These are phyloP conservation scores for Dryomyza anilis DNA, from an alignment of 2,888 invertebrate genomes.

Conservation along the genomic window DNA sequence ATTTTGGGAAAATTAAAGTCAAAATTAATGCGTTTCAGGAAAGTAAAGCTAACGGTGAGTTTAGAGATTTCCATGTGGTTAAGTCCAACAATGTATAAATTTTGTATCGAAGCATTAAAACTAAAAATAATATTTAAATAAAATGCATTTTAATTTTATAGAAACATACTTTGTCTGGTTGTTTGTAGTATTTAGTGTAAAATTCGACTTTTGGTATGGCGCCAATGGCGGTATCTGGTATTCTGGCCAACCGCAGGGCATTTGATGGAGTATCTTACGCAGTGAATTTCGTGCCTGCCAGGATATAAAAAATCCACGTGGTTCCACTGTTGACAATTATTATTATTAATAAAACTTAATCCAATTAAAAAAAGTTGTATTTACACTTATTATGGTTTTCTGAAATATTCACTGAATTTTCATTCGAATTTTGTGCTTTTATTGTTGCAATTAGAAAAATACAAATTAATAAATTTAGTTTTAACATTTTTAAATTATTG, in stretches of 20 bases:
- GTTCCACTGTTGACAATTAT: too few species aligned
- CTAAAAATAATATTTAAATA: neutral
- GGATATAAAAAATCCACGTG: neutral
- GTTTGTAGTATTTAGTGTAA: neutral
- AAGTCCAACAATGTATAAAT: slow-evolving; percentile 31
- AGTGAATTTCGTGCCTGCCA: slow-evolving; percentile 13
- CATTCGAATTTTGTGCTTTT: too few species aligned
- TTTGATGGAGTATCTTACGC: neutral
- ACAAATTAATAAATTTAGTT: too few species aligned
- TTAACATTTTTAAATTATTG: too few species aligned
- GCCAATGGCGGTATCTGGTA: slow-evolving; percentile 35
- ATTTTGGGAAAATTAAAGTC: slow-evolving; percentile 34
- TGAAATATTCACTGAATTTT: too few species aligned
- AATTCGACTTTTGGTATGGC: slow-evolving; percentile 29
- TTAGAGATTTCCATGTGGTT: slow-evolving; percentile 34
- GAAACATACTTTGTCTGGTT: neutral
- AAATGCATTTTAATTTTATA: neutral
- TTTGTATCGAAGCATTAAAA: neutral
- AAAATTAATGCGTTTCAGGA: slow-evolving; percentile 34
- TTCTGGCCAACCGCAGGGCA: slow-evolving; percentile 37
- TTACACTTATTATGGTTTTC: too few species aligned
- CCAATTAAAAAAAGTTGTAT: too few species aligned
- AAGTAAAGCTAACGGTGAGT: slow-evolving; percentile 26
- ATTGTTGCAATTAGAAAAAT: too few species aligned
- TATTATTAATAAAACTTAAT: too few species aligned